Evolutionary conservation across 1,140 invertebrate genomes (phyloP).

Genomic region (Magallana angulata): DNA sequence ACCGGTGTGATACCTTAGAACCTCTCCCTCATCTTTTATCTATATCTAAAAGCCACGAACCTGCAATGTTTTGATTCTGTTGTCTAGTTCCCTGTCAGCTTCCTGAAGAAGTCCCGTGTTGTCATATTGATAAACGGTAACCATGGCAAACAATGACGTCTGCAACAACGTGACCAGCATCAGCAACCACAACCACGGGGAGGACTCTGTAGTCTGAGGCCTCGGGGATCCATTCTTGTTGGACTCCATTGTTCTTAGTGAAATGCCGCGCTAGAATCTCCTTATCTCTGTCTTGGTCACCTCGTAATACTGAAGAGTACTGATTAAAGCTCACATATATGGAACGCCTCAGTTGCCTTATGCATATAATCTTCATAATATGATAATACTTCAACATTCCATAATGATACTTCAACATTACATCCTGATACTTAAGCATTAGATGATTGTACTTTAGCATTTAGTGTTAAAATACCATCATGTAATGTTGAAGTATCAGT

Average conservation of each 20-base stretch:
- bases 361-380: too few relatives aligned
- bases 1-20: too few relatives aligned
- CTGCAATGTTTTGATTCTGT: not conserved
- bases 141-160: not conserved
- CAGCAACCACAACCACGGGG: not conserved
- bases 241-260: not conserved
- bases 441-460: too few relatives aligned
- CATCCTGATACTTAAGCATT: too few relatives aligned
- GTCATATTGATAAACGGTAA: constrained; percentile 6
- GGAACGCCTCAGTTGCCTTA: too few relatives aligned
- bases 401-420: too few relatives aligned
- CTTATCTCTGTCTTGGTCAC: not conserved
- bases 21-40: too few relatives aligned
- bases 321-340: too few relatives aligned
- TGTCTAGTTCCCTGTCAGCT: not conserved
- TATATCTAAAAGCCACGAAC: not conserved
- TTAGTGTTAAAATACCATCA: too few relatives aligned
- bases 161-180: not conserved
- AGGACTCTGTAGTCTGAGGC: not conserved
- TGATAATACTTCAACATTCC: too few relatives aligned
- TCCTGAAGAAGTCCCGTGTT: not conserved
- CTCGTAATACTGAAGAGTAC: not conserved
- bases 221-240: not conserved
- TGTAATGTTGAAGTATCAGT: too few relatives aligned
- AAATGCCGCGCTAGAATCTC: not conserved